Conservation (phyloP, 2,888 invertebrate genomes). For the Timema cristinae region DNA sequence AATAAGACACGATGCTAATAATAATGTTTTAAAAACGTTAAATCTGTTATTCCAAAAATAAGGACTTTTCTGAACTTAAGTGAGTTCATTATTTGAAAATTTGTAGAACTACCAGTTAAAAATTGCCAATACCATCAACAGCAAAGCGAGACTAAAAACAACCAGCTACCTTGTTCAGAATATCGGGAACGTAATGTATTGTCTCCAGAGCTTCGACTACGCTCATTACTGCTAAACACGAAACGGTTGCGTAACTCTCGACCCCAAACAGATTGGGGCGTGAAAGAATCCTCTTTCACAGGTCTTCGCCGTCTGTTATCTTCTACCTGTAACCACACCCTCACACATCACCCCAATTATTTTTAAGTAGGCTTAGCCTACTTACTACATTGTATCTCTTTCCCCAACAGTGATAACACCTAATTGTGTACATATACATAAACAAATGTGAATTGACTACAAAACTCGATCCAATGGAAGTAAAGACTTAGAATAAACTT, state of each 20-base stretch:
- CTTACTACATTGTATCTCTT: no score
- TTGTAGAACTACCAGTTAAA: not conserved
- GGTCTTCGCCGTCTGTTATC: conserved; percentile 18
- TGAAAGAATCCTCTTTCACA: conserved; percentile 19
- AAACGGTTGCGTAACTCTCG: conserved; percentile 28
- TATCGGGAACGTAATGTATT: conserved; percentile 22
- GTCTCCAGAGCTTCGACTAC: conserved; percentile 19
- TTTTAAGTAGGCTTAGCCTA: not conserved
- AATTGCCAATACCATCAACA: conserved; percentile 7
- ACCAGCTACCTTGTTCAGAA: conserved; percentile 24
- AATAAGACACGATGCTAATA: no score
- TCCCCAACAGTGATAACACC: no score
- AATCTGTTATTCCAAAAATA: no score
- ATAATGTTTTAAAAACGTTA: no score
- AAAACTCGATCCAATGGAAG: not conserved
- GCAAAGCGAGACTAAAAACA: not conserved
- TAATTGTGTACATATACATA: not conserved
- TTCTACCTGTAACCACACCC: conserved; percentile 24
- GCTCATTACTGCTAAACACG: conserved; percentile 26
- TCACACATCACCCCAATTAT: not conserved
- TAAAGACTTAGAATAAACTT: not conserved
- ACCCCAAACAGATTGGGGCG: conserved; percentile 23
- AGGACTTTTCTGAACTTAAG: no score
- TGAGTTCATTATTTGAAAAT: no score
- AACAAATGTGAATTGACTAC: not conserved